Evolutionary conservation across 2,797 vertebrate genomes (phyloP).

Genomic region (Phrynocephalus vlangalii): DNA sequence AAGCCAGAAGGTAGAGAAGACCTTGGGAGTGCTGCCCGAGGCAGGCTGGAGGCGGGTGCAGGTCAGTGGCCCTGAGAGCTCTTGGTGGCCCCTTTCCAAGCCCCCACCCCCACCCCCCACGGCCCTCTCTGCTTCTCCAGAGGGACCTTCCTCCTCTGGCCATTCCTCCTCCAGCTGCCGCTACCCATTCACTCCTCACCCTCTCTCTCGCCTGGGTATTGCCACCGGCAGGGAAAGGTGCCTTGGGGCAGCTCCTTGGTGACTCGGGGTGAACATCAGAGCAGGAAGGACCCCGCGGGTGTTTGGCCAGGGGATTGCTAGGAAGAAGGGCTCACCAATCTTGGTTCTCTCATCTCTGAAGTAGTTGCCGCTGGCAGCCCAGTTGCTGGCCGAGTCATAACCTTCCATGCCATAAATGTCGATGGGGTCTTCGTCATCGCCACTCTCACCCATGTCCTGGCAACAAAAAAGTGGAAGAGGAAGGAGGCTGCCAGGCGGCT

Average conservation of each 20-base stretch:
- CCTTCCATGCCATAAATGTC: constrained; percentile 52
- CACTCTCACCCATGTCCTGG: constrained; percentile 37
- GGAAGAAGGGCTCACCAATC: constrained; percentile 71
- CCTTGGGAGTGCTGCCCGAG: neutral
- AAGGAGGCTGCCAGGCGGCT: no score
- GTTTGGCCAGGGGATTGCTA: no score
- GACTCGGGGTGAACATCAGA: no score
- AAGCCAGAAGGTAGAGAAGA: no score
- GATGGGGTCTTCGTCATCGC: constrained; percentile 50
- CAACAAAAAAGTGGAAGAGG: neutral
- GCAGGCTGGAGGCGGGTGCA: neutral
- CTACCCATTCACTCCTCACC: no score
- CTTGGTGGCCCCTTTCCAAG: no score
- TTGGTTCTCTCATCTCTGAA: constrained; percentile 81
- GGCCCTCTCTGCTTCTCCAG: no score
- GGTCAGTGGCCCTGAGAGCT: no score
- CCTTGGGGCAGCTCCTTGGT: no score
- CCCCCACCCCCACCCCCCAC: no score
- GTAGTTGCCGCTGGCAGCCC: constrained; percentile 72
- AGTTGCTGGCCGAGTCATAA: constrained; percentile 1
- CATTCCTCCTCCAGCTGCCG: neutral
- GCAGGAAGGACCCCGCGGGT: neutral
- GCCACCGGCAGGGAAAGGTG: neutral
- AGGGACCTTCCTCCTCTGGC: no score
- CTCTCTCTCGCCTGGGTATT: no score